Evolutionary conservation across 2,113 vertebrate species (phyloP).

Genomic region (Thinocorus orbignyianus): DNA sequence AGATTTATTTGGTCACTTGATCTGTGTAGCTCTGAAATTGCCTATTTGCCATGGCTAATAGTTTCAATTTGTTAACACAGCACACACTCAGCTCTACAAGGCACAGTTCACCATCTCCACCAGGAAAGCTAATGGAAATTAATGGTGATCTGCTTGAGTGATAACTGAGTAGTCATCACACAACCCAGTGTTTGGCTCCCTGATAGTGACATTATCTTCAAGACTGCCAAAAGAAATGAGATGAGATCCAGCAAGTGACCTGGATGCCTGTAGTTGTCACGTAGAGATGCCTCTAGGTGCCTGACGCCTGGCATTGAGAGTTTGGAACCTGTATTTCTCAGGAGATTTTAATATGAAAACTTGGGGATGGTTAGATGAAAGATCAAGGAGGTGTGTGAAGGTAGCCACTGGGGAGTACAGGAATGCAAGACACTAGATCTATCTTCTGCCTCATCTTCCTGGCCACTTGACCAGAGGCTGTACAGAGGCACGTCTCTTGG

Average conservation of each 20-base stretch:
- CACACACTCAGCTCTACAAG: neutral
- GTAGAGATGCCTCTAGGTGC: neutral
- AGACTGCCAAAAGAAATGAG: neutral
- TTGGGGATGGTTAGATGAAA: neutral
- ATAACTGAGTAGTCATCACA: neutral
- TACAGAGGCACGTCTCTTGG: fast-evolving
- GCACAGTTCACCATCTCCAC: neutral
- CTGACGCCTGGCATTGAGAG: neutral
- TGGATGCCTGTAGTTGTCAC: neutral
- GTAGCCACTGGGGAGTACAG: neutral
- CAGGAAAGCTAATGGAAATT: neutral
- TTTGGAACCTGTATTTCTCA: neutral
- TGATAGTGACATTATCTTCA: neutral
- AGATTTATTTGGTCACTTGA: neutral
- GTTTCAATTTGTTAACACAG: neutral
- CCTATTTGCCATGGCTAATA: neutral
- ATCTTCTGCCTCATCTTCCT: neutral
- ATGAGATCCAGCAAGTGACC: neutral
- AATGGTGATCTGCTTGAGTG: neutral
- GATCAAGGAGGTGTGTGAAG: neutral
- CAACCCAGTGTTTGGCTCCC: neutral
- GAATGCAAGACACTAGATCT: neutral
- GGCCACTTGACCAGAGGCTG: neutral
- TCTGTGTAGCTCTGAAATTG: neutral
- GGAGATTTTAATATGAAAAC: neutral